Evolutionary conservation across 2,797 vertebrate species (phyloP), one percentile per base, ranked within the genome.

Genomic region (Steatocranus sp.): DNA sequence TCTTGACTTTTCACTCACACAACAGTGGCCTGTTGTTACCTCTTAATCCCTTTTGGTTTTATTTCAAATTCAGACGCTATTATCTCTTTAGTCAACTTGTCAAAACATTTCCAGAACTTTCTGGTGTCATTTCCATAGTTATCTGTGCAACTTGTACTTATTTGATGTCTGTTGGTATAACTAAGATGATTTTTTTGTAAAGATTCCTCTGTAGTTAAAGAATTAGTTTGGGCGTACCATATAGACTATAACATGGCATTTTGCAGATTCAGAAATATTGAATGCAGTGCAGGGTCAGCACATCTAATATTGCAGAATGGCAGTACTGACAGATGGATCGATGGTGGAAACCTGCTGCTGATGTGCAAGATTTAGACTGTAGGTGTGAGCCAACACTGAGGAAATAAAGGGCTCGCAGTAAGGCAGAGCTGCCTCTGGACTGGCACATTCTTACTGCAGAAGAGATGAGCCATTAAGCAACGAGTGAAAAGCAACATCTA

Each of bases 351-450:
- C 63, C 68, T 94, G 86, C 75, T 86, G 88, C 86, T 93, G 94
- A 89, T 93, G 93, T 96, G 94, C 14, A 76, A 95, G 36, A 94
- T 95, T 95, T 81, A 78, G 82, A 41, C 17, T n/a, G 41, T 15
- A 70, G 63, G 84, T 92, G 94, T 78, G 86, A 95, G 84, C n/a
- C 81, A 73, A 25, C 41, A 78, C 75, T 43, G 80, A 87, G 85
- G 87, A 93, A 88, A 91, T 84, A 84, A 87, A 88, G 86, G 15
- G 54, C 74, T 25, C 82, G 18, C 73, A 85, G 90, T 83, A 86
- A 87, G 83, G 58, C 86, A 83, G 89, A 63, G 63, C 46, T 50
- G 82, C n/a, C 84, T 82, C 48, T 48, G 46, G 78, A 85, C 86
- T 84, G 92, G 68, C 70, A 93, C 84, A 90, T 93, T 94, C 90